Evolutionary conservation across 2,888 invertebrate species (phyloP).

Genomic region (Teleiodes luculella): DNA sequence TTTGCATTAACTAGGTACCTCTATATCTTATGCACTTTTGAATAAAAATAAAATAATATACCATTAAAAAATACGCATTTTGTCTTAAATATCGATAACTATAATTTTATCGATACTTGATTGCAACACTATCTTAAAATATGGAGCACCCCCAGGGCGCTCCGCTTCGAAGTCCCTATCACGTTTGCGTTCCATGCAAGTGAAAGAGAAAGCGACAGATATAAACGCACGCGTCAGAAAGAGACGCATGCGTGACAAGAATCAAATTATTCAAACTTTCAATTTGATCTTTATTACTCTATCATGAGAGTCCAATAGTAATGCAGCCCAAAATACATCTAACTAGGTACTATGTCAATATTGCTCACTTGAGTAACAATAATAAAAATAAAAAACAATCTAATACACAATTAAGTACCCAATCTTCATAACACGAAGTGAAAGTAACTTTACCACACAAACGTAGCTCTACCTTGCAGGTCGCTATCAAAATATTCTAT

Average conservation of each 20-base stretch:
- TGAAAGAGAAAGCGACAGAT: slow-evolving; percentile 35
- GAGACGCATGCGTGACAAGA: neutral
- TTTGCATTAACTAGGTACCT: too few species aligned
- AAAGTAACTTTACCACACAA: neutral
- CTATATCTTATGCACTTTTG: too few species aligned
- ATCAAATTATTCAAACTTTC: slow-evolving; percentile 5
- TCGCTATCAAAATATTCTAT: neutral
- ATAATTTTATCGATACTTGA: slow-evolving; percentile 15
- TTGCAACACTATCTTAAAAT: slow-evolving; percentile 49
- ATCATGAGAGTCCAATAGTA: slow-evolving; percentile 1
- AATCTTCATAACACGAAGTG: neutral
- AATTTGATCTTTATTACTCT: slow-evolving; percentile 37
- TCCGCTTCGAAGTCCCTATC: slow-evolving; percentile 49
- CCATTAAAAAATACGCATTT: neutral
- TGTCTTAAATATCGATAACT: slow-evolving; percentile 14
- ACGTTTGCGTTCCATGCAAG: slow-evolving; percentile 28
- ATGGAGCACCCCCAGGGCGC: slow-evolving; percentile 63
- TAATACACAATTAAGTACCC: neutral
- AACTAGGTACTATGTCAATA: neutral
- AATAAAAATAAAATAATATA: neutral
- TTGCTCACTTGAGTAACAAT: neutral
- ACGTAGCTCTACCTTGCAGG: neutral
- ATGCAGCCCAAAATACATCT: neutral
- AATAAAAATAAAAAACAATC: neutral
- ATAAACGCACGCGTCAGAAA: slow-evolving; percentile 37